Evolutionary conservation across 2,113 vertebrate species (phyloP), one percentile per base, ranked within the genome.

Genomic region (Platysternon megacephalum): DNA sequence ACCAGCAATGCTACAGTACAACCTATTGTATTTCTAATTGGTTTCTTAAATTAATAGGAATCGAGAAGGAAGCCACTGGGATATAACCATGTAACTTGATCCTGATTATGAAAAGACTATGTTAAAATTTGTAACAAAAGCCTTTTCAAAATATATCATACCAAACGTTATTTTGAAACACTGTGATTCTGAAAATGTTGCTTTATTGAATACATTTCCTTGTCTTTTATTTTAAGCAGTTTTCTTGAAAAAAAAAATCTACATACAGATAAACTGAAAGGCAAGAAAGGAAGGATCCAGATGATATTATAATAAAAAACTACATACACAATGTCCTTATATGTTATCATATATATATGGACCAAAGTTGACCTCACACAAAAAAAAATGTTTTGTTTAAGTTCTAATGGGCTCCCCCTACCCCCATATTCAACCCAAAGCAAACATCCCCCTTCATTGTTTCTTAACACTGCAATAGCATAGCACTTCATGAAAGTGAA

Each of bases 31-130:
- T 49, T 91, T 79, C n/a, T 76, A 89, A 94, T 93, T 78, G 35
- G 61, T 79, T 91, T n/a, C 17, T 94, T 91, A 83, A 97, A 91
- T 96, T 91, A 86, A 53, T 46, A 95, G 28, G n/a, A 85, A 82
- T 87, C 26, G 39, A 80, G 28, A 53, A 90, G 2, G 28, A 94
- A 85, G 32, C 10, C 35, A 90, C 76, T 53, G 26, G 87, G 68
- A 86, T 88, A 95, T 72, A 93, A 96, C 86, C n/a, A 90, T 79
- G 92, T 86, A 94, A 9, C 55, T 79, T 80, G 21, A 90, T 94
- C 65, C 93, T 87, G 95, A 89, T 85, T 87, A 89, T 87, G n/a
- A 39, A 94, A 81, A 89, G 42, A 79, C 76, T n/a, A 84, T 89
- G n/a, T 84, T 44, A 86, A 84, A 79, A 22, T 87, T 46, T 52